Conservation (phyloP, 2,888 invertebrate genomes). For the Willowsia nigromaculata region DNA sequence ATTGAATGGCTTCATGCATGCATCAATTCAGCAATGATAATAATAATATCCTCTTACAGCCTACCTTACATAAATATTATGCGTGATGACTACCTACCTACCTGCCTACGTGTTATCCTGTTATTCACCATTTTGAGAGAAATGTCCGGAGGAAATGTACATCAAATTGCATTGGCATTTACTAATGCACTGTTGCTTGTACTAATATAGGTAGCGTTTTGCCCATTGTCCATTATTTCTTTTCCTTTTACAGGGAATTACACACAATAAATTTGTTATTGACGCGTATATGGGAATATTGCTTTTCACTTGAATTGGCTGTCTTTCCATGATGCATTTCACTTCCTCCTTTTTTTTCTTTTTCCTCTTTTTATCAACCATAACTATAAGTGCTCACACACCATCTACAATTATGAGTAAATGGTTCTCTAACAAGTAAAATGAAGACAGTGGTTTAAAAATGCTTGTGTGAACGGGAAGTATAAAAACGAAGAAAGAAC, state of each 20-base stretch:
- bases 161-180: conserved; percentile 16
- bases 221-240: background rate
- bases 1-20: background rate
- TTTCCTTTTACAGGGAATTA: conserved; percentile 47
- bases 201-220: background rate
- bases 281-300: conserved; percentile 32
- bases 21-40: conserved; percentile 30
- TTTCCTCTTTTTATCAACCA: background rate
- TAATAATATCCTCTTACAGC: background rate
- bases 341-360: background rate
- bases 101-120: background rate
- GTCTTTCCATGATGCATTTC: background rate
- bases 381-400: background rate
- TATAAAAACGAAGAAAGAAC: no score
- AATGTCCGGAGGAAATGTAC: conserved; percentile 55
- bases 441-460: no score
- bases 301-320: background rate
- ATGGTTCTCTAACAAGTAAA: conserved; percentile 4
- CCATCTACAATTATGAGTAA: conserved; percentile 13
- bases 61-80: no score
- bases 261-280: conserved; percentile 61
- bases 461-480: no score
- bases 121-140: conserved; percentile 22
- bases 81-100: background rate
- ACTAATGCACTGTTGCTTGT: background rate